A percentile compares a stretch with the other conserved stretches of the same genome.
Conservation (phyloP, 2,797 vertebrate species). For the Acrossocheilus wenchowensis region DNA sequence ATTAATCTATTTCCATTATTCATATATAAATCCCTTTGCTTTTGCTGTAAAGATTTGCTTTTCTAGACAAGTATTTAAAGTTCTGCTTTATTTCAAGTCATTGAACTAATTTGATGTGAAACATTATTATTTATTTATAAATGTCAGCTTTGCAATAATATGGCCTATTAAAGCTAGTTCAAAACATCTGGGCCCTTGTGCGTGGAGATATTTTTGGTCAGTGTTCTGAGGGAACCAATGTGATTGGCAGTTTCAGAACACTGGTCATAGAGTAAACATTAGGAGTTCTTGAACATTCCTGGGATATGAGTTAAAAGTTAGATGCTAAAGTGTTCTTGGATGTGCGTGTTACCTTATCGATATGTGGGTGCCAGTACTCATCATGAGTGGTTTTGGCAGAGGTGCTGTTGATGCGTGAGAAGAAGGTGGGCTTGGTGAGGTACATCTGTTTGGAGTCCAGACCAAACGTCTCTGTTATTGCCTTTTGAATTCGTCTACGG, state of each 20-base stretch:
- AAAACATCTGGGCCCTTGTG: slow-evolving; percentile 36
- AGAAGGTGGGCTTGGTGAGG: slow-evolving; percentile 98
- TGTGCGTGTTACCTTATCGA: slow-evolving; percentile 87
- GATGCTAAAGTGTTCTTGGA: slow-evolving; percentile 1
- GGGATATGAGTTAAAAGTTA: slow-evolving; percentile 18
- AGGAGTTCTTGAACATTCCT: slow-evolving; percentile 26
- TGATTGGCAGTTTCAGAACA: slow-evolving; percentile 30
- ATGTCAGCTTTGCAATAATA: slow-evolving; percentile 37
- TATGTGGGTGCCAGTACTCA: slow-evolving; percentile 96
- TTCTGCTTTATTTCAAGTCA: slow-evolving; percentile 13
- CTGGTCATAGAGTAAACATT: slow-evolving; percentile 4
- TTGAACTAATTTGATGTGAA: slow-evolving; percentile 32
- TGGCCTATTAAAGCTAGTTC: slow-evolving; percentile 20
- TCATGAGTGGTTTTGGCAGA: slow-evolving; percentile 89
- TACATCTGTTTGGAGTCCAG: slow-evolving; percentile 81
- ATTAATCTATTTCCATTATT: slow-evolving; percentile 22
- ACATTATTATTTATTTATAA: slow-evolving; percentile 43
- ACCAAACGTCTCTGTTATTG: slow-evolving; percentile 85
- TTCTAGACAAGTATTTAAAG: not conserved
- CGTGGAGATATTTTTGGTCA: slow-evolving; percentile 30
- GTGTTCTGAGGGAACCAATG: slow-evolving; percentile 9
- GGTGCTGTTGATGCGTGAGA: slow-evolving; percentile 94
- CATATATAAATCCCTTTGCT: slow-evolving; percentile 4
- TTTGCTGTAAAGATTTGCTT: not conserved
- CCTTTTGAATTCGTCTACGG: slow-evolving; percentile 84